Evolutionary conservation across 2,113 vertebrate genomes (phyloP).

Genomic region (Eolophus roseicapilla): DNA sequence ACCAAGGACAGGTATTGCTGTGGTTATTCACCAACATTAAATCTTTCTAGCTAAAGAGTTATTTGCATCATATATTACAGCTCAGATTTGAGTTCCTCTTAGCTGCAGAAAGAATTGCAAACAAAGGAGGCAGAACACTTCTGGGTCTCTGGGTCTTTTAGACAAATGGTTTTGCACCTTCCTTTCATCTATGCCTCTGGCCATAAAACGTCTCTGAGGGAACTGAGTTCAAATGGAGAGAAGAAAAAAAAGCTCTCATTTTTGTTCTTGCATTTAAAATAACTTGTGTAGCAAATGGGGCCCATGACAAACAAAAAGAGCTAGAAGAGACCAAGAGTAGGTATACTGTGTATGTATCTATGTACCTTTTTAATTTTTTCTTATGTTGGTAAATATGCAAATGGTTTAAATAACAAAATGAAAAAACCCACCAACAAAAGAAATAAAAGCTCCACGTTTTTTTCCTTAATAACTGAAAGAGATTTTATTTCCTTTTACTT

Average conservation of each 20-base stretch:
- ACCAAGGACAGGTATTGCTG: background rate
- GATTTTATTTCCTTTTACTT: background rate
- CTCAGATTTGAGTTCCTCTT: background rate
- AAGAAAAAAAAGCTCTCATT: background rate
- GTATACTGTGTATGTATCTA: fast-evolving
- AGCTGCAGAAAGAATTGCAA: background rate
- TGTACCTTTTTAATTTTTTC: background rate
- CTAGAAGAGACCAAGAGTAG: background rate
- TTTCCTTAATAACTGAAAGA: background rate
- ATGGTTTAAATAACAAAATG: background rate
- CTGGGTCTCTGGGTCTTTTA: background rate
- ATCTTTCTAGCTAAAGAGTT: background rate
- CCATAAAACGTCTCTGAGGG: background rate
- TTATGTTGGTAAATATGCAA: background rate
- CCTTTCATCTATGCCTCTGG: background rate
- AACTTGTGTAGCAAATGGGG: background rate
- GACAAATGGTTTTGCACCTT: background rate
- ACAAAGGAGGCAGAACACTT: background rate
- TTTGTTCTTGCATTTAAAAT: background rate
- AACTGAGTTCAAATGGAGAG: background rate
- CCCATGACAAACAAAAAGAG: background rate
- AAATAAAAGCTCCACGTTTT: background rate
- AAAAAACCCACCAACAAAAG: background rate
- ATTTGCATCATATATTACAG: background rate
- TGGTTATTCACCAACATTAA: background rate